These are phyloP conservation scores for Hystrix cristata DNA, from an alignment of 2,113 vertebrate genomes.

Conservation along the genomic window DNA sequence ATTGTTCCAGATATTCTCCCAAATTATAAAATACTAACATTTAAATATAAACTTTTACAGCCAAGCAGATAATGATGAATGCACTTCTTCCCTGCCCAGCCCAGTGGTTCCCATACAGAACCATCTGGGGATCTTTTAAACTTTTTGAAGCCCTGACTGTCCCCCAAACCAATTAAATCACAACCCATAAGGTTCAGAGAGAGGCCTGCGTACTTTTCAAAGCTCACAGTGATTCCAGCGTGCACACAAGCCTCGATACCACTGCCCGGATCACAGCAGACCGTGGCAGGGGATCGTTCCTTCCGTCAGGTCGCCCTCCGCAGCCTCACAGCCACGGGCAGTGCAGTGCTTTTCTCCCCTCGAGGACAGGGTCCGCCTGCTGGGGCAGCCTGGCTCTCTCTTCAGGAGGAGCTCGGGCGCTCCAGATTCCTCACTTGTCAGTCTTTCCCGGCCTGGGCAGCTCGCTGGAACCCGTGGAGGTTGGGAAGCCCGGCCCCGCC, in stretches of 20 bases:
- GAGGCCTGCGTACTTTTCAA: neutral
- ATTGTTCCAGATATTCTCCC: neutral
- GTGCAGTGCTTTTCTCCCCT: neutral
- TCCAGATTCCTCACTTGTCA: neutral
- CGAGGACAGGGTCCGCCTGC: neutral
- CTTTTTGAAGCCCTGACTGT: neutral
- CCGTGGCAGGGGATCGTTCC: neutral
- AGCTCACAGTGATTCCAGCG: neutral
- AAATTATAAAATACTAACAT: neutral
- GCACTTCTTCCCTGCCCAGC: neutral
- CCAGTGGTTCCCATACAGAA: neutral
- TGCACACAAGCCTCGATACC: neutral
- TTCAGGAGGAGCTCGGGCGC: neutral
- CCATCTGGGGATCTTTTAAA: neutral
- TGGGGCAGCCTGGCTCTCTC: slow-evolving; percentile 7
- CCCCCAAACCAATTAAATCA: neutral
- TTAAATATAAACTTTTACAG: neutral
- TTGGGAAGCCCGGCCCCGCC: neutral
- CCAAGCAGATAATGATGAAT: slow-evolving; percentile 1
- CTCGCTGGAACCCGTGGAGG: neutral
- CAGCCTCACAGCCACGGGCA: neutral
- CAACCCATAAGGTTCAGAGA: neutral
- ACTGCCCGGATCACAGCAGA: neutral
- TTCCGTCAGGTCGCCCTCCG: neutral
- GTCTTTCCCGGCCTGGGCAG: neutral